These are phyloP conservation scores for Eolophus roseicapilla DNA, from an alignment of 2,113 vertebrate species.

Conservation along the genomic window DNA sequence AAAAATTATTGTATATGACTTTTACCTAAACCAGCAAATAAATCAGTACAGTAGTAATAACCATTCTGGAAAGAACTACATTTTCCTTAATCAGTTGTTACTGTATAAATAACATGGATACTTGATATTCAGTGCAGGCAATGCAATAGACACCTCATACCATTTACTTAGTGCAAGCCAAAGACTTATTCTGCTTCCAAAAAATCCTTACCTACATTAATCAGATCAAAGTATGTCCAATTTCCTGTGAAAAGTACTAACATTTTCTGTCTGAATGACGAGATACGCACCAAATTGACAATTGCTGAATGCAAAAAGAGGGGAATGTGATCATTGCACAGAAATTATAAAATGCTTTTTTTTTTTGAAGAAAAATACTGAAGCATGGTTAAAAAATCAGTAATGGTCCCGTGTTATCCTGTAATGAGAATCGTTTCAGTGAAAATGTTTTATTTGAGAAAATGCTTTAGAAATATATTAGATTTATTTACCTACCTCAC, in stretches of 20 bases:
- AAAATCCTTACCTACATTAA: neutral
- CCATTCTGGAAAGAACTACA: neutral
- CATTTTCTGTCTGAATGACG: neutral
- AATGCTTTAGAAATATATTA: neutral
- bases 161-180: neutral
- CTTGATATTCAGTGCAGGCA: neutral
- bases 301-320: neutral
- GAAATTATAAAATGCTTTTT: neutral
- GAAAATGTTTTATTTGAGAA: neutral
- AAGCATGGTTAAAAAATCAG: neutral
- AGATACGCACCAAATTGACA: neutral
- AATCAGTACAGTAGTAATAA: neutral
- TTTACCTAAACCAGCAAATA: neutral
- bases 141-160: neutral
- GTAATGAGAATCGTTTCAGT: fast-evolving
- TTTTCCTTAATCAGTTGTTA: neutral
- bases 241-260: neutral
- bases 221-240: neutral
- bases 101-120: neutral
- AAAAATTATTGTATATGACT: neutral
- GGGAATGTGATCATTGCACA: neutral
- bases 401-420: neutral
- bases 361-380: neutral
- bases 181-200: neutral
- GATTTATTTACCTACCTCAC: neutral